These are phyloP conservation scores for Drosophila lacteicornis DNA, from an alignment of 1,140 invertebrate species.

Conservation along the genomic window DNA sequence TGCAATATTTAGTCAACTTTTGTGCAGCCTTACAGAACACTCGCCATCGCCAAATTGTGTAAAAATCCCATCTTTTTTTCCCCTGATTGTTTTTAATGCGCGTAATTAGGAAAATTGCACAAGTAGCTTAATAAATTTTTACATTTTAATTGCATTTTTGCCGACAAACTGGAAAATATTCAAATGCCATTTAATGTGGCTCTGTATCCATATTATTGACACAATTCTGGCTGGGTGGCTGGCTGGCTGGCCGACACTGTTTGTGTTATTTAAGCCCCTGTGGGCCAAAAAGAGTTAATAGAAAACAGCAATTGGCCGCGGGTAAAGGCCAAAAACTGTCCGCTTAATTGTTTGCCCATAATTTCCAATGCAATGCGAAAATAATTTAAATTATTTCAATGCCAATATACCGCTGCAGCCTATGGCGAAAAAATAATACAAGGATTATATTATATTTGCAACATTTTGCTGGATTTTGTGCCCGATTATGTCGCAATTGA, in stretches of 20 bases:
- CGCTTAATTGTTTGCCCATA: constrained; percentile 57
- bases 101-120: constrained; percentile 61
- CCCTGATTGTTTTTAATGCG: constrained; percentile 38
- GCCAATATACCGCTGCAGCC: constrained; percentile 22
- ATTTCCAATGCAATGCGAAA: constrained; percentile 43
- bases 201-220: constrained; percentile 9
- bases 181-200: constrained; percentile 50
- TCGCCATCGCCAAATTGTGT: constrained; percentile 13
- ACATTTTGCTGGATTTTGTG: constrained; percentile 38
- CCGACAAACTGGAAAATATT: constrained; percentile 22
- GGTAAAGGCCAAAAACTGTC: constrained; percentile 23
- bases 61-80: constrained; percentile 21
- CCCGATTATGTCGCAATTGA: constrained; percentile 38
- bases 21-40: not conserved
- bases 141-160: constrained; percentile 61
- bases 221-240: not conserved
- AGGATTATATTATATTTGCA: constrained; percentile 40
- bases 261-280: constrained; percentile 44
- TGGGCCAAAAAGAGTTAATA: constrained; percentile 46
- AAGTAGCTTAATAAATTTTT: constrained; percentile 66
- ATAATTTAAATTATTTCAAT: constrained; percentile 60
- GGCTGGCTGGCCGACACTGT: not conserved
- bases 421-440: constrained; percentile 6
- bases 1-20: constrained; percentile 45
- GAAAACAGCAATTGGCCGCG: constrained; percentile 44